A percentile compares a stretch with the other conserved stretches of the same genome.
These are phyloP conservation scores for Allolobophora icterica DNA, from an alignment of 2,888 invertebrate species.

Conservation along the genomic window DNA sequence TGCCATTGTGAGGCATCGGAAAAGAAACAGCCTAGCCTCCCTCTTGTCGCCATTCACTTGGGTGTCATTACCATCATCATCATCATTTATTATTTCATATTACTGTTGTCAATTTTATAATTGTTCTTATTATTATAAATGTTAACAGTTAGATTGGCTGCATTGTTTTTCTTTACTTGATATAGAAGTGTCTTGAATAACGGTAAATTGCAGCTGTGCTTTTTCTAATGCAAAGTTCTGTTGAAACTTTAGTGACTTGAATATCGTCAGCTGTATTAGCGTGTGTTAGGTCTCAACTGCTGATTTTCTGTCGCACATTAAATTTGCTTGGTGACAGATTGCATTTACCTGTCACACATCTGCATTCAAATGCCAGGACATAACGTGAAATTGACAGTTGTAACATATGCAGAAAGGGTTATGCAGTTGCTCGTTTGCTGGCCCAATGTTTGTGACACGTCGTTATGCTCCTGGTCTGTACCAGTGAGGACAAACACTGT, in stretches of 20 bases:
- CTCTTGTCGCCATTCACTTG: background rate
- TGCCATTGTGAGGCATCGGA: background rate
- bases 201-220: background rate
- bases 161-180: slow-evolving; percentile 17
- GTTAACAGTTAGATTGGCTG: background rate
- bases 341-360: background rate
- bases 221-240: background rate
- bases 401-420: background rate
- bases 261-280: background rate
- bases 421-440: background rate
- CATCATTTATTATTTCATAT: slow-evolving; percentile 17
- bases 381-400: background rate
- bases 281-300: background rate
- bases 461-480: background rate
- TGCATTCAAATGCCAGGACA: background rate
- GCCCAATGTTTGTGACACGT: background rate
- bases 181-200: background rate
- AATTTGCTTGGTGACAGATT: background rate
- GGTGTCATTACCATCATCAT: background rate
- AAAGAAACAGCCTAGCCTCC: background rate
- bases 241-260: background rate
- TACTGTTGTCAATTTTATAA: slow-evolving; percentile 10
- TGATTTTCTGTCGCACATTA: background rate
- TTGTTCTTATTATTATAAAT: slow-evolving; percentile 11
- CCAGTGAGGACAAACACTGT: background rate